phyloP scores from a whole-genome alignment of 2,888 invertebrate genomes.

The Synergus itoensis region DNA sequence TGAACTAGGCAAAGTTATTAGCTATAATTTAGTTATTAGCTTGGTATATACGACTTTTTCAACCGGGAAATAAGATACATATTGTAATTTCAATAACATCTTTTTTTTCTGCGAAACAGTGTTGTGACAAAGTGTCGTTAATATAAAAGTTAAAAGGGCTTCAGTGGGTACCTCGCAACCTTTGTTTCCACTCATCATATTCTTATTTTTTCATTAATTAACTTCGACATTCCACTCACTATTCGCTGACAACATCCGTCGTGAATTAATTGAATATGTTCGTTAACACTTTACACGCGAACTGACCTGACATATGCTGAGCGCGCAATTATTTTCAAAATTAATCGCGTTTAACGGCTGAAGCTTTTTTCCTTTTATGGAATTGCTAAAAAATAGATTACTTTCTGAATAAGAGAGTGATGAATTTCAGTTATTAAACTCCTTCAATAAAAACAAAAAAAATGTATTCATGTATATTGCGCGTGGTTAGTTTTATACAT shows the following conservation, averaged over 20 bases:
- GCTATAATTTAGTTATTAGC: no score
- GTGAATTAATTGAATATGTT: constrained; percentile 64
- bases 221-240: constrained; percentile 41
- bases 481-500: not conserved
- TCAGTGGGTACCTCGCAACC: not conserved
- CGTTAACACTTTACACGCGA: constrained; percentile 61
- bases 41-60: no score
- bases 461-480: no score
- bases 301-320: constrained; percentile 17
- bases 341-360: constrained; percentile 9
- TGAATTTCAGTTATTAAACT: no score
- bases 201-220: constrained; percentile 59
- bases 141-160: not conserved
- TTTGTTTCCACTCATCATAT: constrained; percentile 8
- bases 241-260: constrained; percentile 63
- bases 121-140: not conserved
- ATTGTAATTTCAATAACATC: no score
- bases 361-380: not conserved
- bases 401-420: no score
- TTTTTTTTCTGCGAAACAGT: not conserved
- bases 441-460: no score
- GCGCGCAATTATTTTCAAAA: constrained; percentile 5
- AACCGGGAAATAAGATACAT: no score
- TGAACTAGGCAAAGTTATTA: no score
- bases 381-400: not conserved